Evolutionary conservation across 2,797 vertebrate genomes (phyloP).

Genomic region (Chelonia mydas): DNA sequence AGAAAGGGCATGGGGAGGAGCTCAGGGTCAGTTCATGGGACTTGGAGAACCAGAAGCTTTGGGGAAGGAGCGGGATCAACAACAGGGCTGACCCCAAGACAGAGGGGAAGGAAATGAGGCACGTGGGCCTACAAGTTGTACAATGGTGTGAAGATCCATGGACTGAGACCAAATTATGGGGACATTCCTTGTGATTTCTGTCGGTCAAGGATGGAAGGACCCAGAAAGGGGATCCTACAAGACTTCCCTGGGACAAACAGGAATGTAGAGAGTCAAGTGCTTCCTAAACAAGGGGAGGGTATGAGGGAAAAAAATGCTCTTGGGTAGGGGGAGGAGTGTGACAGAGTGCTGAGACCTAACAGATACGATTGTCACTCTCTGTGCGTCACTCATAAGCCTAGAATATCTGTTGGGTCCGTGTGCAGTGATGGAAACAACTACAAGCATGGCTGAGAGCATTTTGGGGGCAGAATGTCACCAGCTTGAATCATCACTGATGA

Average conservation of each 20-base stretch:
- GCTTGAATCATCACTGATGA: background rate
- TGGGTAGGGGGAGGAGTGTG: background rate
- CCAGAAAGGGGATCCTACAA: background rate
- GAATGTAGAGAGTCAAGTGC: background rate
- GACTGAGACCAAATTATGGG: background rate
- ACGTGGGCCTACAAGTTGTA: background rate
- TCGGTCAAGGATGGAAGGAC: background rate
- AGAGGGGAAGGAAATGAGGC: background rate
- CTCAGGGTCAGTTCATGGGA: background rate
- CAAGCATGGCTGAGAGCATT: background rate
- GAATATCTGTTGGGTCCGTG: background rate
- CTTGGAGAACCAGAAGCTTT: background rate
- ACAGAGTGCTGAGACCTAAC: background rate
- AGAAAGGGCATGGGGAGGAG: background rate
- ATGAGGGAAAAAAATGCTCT: background rate
- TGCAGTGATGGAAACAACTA: background rate
- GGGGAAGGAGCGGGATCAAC: background rate
- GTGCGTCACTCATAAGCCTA: background rate
- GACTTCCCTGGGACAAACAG: background rate
- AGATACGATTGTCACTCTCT: background rate
- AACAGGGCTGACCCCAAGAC: background rate
- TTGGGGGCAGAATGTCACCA: background rate
- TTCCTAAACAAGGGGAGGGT: background rate
- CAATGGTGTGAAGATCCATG: background rate
- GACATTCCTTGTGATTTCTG: background rate